These are phyloP conservation scores for Plectropomus leopardus DNA, from an alignment of 2,113 vertebrate genomes.

Conservation along the genomic window DNA sequence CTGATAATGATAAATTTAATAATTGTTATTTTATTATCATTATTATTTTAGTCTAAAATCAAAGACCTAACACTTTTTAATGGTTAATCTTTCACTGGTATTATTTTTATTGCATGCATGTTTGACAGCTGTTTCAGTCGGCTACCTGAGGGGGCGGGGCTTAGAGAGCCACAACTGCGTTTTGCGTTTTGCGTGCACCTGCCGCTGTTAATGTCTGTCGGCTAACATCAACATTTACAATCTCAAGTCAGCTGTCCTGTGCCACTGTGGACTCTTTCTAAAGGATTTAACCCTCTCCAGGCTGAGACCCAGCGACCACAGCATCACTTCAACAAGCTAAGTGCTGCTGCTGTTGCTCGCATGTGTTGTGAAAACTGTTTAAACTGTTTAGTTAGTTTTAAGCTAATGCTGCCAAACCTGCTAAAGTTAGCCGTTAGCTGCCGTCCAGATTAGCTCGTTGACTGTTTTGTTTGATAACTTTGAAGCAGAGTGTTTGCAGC, in stretches of 20 bases:
- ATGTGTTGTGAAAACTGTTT: neutral
- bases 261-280: no score
- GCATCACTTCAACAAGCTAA: neutral
- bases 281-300: neutral
- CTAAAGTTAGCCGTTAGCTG: neutral
- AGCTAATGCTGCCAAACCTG: neutral
- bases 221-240: neutral
- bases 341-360: neutral
- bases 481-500: no score
- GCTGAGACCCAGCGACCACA: neutral
- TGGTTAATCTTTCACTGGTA: no score
- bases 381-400: neutral
- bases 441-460: neutral
- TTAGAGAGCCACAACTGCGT: no score
- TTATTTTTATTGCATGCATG: no score
- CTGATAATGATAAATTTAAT: no score
- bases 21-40: no score
- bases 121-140: no score
- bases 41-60: no score
- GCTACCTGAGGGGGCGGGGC: neutral
- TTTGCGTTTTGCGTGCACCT: rapidly evolving
- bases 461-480: neutral
- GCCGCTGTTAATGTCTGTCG: neutral
- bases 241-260: neutral
- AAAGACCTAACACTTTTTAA: no score